Evolutionary conservation across 2,113 vertebrate genomes (phyloP), one percentile per base, ranked within the genome.

Genomic region (Anoplopoma fimbria): DNA sequence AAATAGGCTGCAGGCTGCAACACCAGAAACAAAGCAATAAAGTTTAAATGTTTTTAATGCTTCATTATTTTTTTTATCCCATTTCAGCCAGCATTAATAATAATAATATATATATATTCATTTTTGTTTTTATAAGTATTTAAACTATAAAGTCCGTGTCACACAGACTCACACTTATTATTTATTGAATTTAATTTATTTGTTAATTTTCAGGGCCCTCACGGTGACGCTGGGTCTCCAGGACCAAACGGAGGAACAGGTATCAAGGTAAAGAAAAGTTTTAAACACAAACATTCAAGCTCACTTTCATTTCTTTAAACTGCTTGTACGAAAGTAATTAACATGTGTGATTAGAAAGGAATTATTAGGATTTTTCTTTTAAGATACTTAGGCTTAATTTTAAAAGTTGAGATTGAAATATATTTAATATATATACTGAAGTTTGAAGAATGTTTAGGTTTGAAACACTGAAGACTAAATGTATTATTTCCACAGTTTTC

Each of bases 191-290:
- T 5, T 21, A 10, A 3, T 49, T 31, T 33, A 7, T 74, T 36
- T 62, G 25, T 53, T 42, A 68, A 23, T 29, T 92, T 85, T 36
- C 80, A 96, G 96, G 94, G 91, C 25, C 14, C n/a, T 38, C 12
- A 14, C 49, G 95, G 92, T 45, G 89, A 83, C 0, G 33, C 34
- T 6, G 94, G 96, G 0, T 2, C 72, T 65, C 0, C 81, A n/a
- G 93, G 92, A 47, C 42, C 82, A 40, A 86, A 62, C 4, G 94
- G 94, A 76, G 85, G 19, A 69, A 87, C 92, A 86, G 95, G 95
- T 69, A 38, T 81, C 71, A 95, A 94, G 93, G 94, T 95, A 83
- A 79, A 34, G 68, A 69, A 17, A 33, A 19, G 3, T 55, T 25
- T 27, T 5, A 57, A 14, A 40, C 36, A 42, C 12, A 29, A 34